These are phyloP conservation scores for Patella ulyssiponensis DNA, from an alignment of 2,888 invertebrate species.

Conservation along the genomic window DNA sequence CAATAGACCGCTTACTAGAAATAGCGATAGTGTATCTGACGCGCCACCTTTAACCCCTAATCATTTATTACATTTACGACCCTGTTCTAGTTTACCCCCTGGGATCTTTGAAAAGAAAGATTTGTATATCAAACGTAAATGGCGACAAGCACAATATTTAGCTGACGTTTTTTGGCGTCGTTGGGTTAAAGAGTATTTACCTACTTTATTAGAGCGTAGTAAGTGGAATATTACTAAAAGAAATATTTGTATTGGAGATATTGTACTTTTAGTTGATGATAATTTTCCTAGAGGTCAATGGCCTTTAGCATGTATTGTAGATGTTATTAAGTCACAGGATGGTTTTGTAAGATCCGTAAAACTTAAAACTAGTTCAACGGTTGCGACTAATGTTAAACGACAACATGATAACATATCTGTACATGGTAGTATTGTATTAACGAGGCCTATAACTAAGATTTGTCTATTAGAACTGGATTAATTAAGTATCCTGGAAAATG, in stretches of 20 bases:
- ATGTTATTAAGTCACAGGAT: not conserved
- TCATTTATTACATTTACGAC: conserved; percentile 55
- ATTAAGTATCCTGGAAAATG: no score
- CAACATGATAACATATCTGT: not conserved
- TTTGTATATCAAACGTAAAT: not conserved
- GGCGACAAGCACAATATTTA: not conserved
- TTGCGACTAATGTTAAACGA: not conserved
- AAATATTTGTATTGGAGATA: not conserved
- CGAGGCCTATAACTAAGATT: not conserved
- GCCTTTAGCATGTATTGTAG: not conserved
- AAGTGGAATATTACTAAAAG: conserved; percentile 1
- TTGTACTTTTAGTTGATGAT: not conserved
- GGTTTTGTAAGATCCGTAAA: not conserved
- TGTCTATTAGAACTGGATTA: not conserved
- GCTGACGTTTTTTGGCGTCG: not conserved
- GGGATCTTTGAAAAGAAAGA: conserved; percentile 24
- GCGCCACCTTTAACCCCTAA: conserved; percentile 52
- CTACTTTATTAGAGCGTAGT: not conserved
- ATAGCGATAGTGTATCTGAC: conserved; percentile 17
- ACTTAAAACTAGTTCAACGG: not conserved
- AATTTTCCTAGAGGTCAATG: conserved; percentile 1
- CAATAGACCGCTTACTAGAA: conserved; percentile 31
- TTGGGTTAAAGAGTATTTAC: not conserved
- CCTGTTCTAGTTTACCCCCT: conserved; percentile 20
- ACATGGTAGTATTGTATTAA: not conserved